These are phyloP conservation scores for Montipora capitata DNA, from an alignment of 92 coral and sea anemone species.

Conservation along the genomic window DNA sequence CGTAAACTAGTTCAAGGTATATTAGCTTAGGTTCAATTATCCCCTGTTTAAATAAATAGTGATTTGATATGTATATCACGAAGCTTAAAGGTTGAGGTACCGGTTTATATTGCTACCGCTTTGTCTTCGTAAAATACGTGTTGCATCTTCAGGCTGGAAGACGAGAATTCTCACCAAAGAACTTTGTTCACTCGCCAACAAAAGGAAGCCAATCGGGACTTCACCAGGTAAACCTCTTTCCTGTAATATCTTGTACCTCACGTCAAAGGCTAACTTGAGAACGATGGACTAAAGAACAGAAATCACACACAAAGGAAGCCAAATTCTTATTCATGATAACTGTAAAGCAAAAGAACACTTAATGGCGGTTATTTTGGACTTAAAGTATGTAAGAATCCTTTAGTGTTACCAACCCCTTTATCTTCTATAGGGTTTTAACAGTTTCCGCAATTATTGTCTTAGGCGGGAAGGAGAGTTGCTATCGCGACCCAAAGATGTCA, in stretches of 20 bases:
- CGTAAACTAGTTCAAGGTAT: too few relatives aligned
- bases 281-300: not conserved
- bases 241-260: not conserved
- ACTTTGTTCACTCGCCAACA: conserved; percentile 85
- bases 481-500: conserved; percentile 94
- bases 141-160: conserved; percentile 75
- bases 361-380: too few relatives aligned
- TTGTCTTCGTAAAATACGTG: not conserved
- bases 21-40: too few relatives aligned
- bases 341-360: too few relatives aligned
- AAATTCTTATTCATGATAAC: too few relatives aligned
- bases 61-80: too few relatives aligned
- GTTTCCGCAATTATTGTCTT: not conserved
- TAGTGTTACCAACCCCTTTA: too few relatives aligned
- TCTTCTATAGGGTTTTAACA: not conserved
- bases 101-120: not conserved
- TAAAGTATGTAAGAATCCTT: too few relatives aligned
- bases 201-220: conserved; percentile 89
- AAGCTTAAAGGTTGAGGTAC: not conserved
- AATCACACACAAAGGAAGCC: too few relatives aligned
- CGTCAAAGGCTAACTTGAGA: not conserved
- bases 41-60: too few relatives aligned
- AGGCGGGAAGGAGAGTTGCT: conserved; percentile 93
- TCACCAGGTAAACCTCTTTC: conserved; percentile 66
- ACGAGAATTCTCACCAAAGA: conserved; percentile 87